Percentiles rank a stretch among this genome's conserved stretches.
Evolutionary conservation across 2,113 vertebrate genomes (phyloP).

Genomic region (Ciconia boyciana): DNA sequence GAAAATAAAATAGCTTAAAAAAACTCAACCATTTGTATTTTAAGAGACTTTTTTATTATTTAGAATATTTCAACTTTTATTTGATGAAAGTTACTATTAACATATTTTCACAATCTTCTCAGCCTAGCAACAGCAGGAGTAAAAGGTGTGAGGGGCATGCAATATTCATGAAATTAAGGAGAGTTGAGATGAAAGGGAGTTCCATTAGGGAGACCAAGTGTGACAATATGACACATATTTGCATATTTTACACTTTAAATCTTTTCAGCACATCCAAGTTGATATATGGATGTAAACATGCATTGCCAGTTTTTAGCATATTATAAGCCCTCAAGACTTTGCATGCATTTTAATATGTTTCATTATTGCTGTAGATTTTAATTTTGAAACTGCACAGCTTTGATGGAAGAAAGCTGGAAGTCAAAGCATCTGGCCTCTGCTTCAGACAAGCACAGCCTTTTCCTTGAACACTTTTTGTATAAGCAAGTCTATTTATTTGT

Average conservation of each 20-base stretch:
- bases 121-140: constrained; percentile 80
- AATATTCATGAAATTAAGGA: constrained; percentile 89
- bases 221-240: constrained; percentile 90
- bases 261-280: constrained; percentile 87
- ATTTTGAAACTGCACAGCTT: constrained; percentile 78
- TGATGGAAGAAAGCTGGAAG: constrained; percentile 82
- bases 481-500: constrained; percentile 66
- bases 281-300: constrained; percentile 88
- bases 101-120: constrained; percentile 87
- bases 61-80: constrained; percentile 80
- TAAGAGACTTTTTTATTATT: constrained; percentile 70
- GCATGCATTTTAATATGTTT: constrained; percentile 88
- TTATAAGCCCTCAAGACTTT: constrained; percentile 87
- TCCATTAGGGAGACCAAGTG: constrained; percentile 87
- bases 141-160: constrained; percentile 82
- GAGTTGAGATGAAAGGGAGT: constrained; percentile 84
- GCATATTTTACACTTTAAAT: constrained; percentile 89
- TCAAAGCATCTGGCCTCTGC: constrained; percentile 81
- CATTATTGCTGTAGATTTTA: constrained; percentile 86
- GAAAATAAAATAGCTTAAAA: too few relatives aligned
- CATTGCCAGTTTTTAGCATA: constrained; percentile 86
- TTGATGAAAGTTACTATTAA: constrained; percentile 84
- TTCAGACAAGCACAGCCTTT: constrained; percentile 72
- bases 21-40: too few relatives aligned
- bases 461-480: constrained; percentile 72